Evolutionary conservation across 2,113 vertebrate species (phyloP).

Genomic region (Delphinus delphis): DNA sequence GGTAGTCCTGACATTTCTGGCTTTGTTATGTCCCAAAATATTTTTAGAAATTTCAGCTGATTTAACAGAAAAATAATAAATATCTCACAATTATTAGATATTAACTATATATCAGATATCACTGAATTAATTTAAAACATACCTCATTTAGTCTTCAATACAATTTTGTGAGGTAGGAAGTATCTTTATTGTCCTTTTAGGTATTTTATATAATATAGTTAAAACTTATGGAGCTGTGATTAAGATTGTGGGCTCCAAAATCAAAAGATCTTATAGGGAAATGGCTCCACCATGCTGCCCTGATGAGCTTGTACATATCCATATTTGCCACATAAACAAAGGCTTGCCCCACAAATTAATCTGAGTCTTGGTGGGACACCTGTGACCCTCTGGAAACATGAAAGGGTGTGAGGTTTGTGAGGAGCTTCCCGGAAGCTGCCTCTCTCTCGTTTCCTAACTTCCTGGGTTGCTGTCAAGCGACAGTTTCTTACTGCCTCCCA

Average conservation of each 20-base stretch:
- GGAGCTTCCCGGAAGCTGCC: too few species aligned
- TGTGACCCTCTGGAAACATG: too few species aligned
- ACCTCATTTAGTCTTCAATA: not conserved
- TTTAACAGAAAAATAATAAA: constrained; percentile 15
- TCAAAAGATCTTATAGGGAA: not conserved
- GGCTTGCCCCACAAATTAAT: too few species aligned
- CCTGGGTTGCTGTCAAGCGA: too few species aligned
- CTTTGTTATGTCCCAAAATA: not conserved
- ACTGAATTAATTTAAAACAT: not conserved
- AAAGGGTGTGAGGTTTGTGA: too few species aligned
- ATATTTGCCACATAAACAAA: too few species aligned
- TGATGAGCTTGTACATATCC: too few species aligned
- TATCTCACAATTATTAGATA: not conserved
- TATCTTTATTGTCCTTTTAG: not conserved
- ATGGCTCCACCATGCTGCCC: fast-evolving
- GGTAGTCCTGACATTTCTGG: not conserved
- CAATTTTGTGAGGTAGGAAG: not conserved
- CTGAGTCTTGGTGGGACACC: too few species aligned
- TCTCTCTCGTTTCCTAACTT: too few species aligned
- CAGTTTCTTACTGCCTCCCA: too few species aligned
- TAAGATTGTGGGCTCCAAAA: not conserved
- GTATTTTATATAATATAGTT: not conserved
- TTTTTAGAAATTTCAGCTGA: not conserved
- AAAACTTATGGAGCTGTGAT: not conserved
- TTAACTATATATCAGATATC: not conserved